These are phyloP conservation scores for Hesperophylax magnus DNA, from an alignment of 1,140 invertebrate genomes.

Conservation along the genomic window DNA sequence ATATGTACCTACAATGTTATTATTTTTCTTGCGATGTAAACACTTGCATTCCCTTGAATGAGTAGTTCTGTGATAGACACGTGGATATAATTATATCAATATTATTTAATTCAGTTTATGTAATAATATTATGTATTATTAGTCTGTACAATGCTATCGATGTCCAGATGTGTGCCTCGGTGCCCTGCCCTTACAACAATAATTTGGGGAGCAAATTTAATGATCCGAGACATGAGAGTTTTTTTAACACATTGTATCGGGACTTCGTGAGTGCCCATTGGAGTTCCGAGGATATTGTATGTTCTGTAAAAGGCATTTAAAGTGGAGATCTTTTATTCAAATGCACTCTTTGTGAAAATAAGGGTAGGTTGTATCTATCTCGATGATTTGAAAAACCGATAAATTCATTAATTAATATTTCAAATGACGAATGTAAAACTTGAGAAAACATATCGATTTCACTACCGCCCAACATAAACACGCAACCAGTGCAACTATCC, in stretches of 20 bases:
- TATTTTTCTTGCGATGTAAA: slow-evolving; percentile 16
- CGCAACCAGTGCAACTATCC: no score
- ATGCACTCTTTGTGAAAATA: neutral
- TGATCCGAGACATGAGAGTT: slow-evolving; percentile 34
- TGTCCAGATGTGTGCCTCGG: neutral
- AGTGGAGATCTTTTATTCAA: slow-evolving; percentile 8
- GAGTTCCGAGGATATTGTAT: neutral
- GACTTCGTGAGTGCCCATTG: neutral
- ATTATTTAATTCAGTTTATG: no score
- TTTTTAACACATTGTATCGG: slow-evolving; percentile 37
- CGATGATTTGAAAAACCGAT: no score
- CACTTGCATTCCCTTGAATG: neutral
- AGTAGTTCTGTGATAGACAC: no score
- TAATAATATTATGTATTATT: no score
- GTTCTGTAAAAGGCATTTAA: slow-evolving; percentile 15
- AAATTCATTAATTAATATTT: no score
- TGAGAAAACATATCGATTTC: no score
- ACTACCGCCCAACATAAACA: no score
- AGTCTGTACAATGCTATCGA: no score
- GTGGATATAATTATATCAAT: no score
- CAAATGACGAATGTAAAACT: no score
- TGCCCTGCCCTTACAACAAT: neutral
- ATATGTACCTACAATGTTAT: neutral
- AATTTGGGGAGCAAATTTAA: slow-evolving; percentile 9
- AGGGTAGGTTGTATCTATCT: no score